These are phyloP conservation scores for Cosmopolites sordidus DNA, from an alignment of 2,888 invertebrate species.

Conservation along the genomic window DNA sequence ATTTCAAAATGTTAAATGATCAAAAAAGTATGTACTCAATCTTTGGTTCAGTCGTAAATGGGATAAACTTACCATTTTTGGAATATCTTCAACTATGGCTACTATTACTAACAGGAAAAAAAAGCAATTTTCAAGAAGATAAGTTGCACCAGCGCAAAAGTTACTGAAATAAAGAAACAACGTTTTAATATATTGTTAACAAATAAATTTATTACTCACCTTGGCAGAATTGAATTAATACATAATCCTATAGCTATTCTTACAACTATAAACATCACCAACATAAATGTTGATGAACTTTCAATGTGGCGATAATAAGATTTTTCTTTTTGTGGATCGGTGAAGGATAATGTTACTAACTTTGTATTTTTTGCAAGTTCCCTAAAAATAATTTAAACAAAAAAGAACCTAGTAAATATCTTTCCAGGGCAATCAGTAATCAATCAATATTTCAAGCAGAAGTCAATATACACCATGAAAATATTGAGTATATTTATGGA, in stretches of 20 bases:
- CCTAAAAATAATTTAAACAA: no score
- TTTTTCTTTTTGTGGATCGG: slow-evolving; percentile 61
- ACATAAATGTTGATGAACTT: slow-evolving; percentile 61
- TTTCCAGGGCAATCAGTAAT: no score
- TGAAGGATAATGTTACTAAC: slow-evolving; percentile 62
- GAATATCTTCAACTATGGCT: slow-evolving; percentile 37
- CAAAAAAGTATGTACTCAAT: no score
- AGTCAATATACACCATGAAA: no score
- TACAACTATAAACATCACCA: slow-evolving; percentile 61
- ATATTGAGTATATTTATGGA: neutral
- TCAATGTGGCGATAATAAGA: slow-evolving; percentile 64
- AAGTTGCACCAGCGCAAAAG: slow-evolving; percentile 35
- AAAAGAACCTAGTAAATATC: no score
- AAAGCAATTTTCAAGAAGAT: slow-evolving; percentile 35
- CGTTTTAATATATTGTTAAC: neutral
- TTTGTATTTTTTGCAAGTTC: slow-evolving; percentile 65
- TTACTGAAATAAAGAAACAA: slow-evolving; percentile 32
- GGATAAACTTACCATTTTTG: slow-evolving; percentile 35
- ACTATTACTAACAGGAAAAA: slow-evolving; percentile 35
- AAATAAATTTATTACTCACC: slow-evolving; percentile 41
- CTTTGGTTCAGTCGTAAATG: no score
- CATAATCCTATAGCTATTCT: slow-evolving; percentile 54
- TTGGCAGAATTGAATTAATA: slow-evolving; percentile 55
- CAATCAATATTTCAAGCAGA: no score
- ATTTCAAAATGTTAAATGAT: no score